Evolutionary conservation across 2,113 vertebrate genomes (phyloP).

Genomic region (Eurypyga helias): DNA sequence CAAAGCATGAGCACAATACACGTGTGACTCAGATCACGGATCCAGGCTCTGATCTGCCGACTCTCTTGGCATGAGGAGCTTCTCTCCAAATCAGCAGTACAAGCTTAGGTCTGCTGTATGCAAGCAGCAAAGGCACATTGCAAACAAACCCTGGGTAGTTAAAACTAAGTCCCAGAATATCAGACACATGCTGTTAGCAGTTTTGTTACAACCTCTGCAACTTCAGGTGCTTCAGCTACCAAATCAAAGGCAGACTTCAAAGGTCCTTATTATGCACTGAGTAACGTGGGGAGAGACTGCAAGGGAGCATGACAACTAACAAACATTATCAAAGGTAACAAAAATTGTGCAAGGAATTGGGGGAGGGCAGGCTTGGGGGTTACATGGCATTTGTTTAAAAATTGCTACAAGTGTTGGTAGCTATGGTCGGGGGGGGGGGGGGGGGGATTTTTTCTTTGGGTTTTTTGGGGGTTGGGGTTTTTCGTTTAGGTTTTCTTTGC

Average conservation of each 20-base stretch:
- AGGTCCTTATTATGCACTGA: background rate
- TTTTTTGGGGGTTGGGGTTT: rapidly evolving
- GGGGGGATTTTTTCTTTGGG: background rate
- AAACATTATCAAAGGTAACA: conserved; percentile 39
- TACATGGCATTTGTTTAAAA: background rate
- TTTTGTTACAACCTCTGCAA: background rate
- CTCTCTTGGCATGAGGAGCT: background rate
- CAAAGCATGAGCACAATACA: conserved; percentile 2
- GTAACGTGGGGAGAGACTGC: background rate
- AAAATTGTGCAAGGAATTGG: background rate
- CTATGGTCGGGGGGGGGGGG: background rate
- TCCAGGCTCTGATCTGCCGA: conserved; percentile 33
- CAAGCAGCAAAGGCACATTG: background rate
- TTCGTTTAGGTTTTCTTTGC: background rate
- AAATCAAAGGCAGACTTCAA: conserved; percentile 58
- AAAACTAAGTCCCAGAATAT: background rate
- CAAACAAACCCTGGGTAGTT: background rate
- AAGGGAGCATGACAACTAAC: conserved; percentile 35
- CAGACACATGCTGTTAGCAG: background rate
- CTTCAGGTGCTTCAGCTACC: conserved; percentile 4
- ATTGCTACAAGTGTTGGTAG: background rate
- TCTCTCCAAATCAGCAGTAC: conserved; percentile 4
- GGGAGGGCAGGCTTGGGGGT: background rate
- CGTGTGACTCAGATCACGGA: conserved; percentile 8
- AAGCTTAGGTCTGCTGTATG: conserved; percentile 20